Evolutionary conservation across 1,140 invertebrate species (phyloP), one percentile per base, ranked within the genome.

Genomic region (Lepidurus arcticus): DNA sequence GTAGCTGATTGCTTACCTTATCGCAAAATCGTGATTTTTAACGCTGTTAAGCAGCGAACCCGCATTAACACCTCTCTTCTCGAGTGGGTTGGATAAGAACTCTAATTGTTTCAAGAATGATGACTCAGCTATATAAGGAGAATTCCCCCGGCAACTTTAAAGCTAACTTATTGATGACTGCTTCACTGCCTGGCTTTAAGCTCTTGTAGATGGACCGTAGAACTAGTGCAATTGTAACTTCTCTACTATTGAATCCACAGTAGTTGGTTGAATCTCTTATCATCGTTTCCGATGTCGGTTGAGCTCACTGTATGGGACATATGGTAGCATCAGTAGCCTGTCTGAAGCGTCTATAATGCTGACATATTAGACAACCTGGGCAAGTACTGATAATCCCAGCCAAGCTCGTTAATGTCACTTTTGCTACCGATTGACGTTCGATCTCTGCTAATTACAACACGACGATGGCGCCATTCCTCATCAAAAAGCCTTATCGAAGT

Each of bases 371-470:
- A 65, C 16, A 65, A 65, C 53, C 53, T 65, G 53, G 21, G 53
- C 21, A 65, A 65, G 53, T 13, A 65, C 53, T 65, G 53, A 65
- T 65, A 65, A 65, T 65, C 53, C 53, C 3, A 65, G n/a, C 53
- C 53, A 13, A 65, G 53, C 53, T 65, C 53, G 21, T 65, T 65
- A 65, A 65, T 65, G 16, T 65, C 21, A 13, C 16, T 21, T 21
- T 65, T 65, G 53, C 34, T 65, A 65, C 16, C 21, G n/a, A 65
- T 65, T n/a, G 53, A 7, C 53, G 53, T 65, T 65, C 53, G 21
- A 65, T 65, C 53, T 65, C 53, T 21, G 53, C 21, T 65, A 65
- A 65, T 65, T 65, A 65, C 53, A 65, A 65, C 34, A 34, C 34
- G 34, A 34, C 34, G 34, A 34, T 34, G 34, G 53, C 53, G 53